Percentiles rank a stretch among this genome's conserved stretches.
These are phyloP conservation scores for Brachionus rotundiformis DNA, from an alignment of 1,140 invertebrate genomes.

Conservation along the genomic window DNA sequence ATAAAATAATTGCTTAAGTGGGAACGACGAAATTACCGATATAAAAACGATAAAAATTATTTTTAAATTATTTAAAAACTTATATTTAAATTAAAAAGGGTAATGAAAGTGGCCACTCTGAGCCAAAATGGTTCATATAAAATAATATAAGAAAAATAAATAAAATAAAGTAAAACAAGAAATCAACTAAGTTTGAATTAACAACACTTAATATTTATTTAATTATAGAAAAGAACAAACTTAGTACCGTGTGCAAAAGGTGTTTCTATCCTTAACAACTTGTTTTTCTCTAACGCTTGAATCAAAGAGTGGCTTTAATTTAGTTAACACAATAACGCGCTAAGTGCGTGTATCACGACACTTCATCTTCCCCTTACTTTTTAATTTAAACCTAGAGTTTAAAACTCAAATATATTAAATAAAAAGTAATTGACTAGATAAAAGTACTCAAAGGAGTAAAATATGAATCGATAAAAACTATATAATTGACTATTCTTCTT, in stretches of 20 bases:
- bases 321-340: neutral
- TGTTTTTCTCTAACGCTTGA: neutral
- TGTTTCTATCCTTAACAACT: neutral
- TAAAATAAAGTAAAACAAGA: neutral
- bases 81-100: too few relatives aligned
- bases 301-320: constrained; percentile 11
- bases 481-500: constrained; percentile 11
- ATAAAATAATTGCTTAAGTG: too few relatives aligned
- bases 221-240: neutral
- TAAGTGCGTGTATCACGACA: neutral
- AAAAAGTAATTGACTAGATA: neutral
- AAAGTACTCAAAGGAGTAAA: neutral
- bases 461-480: neutral
- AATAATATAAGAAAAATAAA: neutral
- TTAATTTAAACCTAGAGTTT: neutral
- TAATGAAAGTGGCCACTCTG: too few relatives aligned
- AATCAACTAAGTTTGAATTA: neutral
- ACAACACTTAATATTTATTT: too few relatives aligned
- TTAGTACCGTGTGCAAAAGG: neutral
- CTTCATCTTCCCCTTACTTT: neutral
- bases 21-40: too few relatives aligned
- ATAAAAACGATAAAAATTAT: too few relatives aligned
- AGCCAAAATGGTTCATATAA: neutral
- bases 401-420: neutral
- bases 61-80: too few relatives aligned